Percentiles rank a stretch among this genome's conserved stretches.
These are phyloP conservation scores for Ectemnius continuus DNA, from an alignment of 2,888 invertebrate genomes.

Conservation along the genomic window DNA sequence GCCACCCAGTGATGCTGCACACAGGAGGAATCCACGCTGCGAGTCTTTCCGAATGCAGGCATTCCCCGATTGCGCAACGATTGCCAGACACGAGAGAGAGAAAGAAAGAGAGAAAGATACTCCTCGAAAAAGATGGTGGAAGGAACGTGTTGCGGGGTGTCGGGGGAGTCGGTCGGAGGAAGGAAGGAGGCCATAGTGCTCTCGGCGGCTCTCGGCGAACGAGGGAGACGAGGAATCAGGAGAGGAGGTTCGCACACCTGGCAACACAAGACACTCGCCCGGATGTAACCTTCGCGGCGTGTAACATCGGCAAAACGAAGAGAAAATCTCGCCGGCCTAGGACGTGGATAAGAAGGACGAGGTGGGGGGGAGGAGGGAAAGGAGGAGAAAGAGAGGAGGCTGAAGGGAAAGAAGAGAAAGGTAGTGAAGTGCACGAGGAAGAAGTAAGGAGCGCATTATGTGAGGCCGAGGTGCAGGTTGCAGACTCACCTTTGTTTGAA, in stretches of 20 bases:
- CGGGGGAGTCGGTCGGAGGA: background rate
- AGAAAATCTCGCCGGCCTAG: slow-evolving; percentile 46
- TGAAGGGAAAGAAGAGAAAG: slow-evolving; percentile 48
- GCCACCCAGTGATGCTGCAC: too few species aligned
- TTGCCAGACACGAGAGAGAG: background rate
- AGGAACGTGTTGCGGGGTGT: background rate
- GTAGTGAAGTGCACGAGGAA: slow-evolving; percentile 44
- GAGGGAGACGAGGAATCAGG: slow-evolving; percentile 13
- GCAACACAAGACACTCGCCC: slow-evolving; percentile 59
- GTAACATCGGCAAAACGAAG: slow-evolving; percentile 58
- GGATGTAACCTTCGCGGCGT: slow-evolving; percentile 59
- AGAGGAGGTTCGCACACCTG: slow-evolving; percentile 50
- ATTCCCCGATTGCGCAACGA: background rate
- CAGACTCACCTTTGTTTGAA: slow-evolving; percentile 64
- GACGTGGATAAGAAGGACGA: slow-evolving; percentile 1
- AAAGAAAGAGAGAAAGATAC: background rate
- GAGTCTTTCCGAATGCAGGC: background rate
- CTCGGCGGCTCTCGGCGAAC: too few species aligned
- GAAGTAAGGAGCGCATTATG: slow-evolving; percentile 57
- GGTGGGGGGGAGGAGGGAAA: background rate
- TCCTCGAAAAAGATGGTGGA: slow-evolving; percentile 7
- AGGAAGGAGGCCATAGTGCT: background rate
- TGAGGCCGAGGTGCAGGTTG: slow-evolving; percentile 58
- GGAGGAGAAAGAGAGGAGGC: slow-evolving; percentile 11
- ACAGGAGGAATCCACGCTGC: too few species aligned